Percentiles rank a stretch among this genome's conserved stretches.
phyloP scores from a whole-genome alignment of 1,140 invertebrate species.

The Apis mellifera region Amel_HAv3.1 CM009941.2:14549001-14549500 shows the following conservation, averaged over 20 bases:
- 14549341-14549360: constrained; percentile 21
- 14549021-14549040: not conserved
- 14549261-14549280: constrained; percentile 63
- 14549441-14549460: constrained; percentile 7
- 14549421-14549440: not conserved
- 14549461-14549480: not conserved
- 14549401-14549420: constrained; percentile 23
- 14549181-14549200: constrained; percentile 45
- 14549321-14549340: constrained; percentile 39
- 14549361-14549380: constrained; percentile 10
- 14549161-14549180: constrained; percentile 14
- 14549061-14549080: constrained; percentile 4
- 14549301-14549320: constrained; percentile 34
- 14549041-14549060: not conserved
- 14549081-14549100: constrained; percentile 25
- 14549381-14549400: constrained; percentile 19
- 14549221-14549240: constrained; percentile 47
- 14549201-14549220: constrained; percentile 41
- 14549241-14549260: constrained; percentile 61
- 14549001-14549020: not conserved
- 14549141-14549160: constrained; percentile 37
- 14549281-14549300: constrained; percentile 40
- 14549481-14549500: not conserved
- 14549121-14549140: constrained; percentile 38
- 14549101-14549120: not conserved